Conservation (phyloP, 2,797 vertebrate genomes). For the Thamnophis elegans region DNA sequence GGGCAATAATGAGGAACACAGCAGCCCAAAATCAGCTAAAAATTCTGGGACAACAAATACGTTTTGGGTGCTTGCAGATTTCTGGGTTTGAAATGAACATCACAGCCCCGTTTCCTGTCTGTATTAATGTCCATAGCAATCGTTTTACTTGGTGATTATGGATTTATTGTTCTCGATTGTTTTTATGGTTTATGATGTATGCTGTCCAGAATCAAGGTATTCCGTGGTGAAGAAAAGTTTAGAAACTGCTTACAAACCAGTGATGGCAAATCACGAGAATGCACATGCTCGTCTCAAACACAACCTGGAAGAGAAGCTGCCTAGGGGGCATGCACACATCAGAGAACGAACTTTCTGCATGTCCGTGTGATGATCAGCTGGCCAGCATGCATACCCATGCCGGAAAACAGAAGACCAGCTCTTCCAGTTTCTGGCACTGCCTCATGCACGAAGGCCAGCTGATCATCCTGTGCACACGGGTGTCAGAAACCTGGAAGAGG, state of each 20-base stretch:
- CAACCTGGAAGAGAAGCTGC: no score
- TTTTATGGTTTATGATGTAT: background rate
- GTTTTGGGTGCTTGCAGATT: background rate
- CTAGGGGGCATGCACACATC: no score
- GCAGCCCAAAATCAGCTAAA: background rate
- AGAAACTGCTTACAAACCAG: background rate
- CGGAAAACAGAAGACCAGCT: no score
- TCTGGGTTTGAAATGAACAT: slow-evolving; percentile 39
- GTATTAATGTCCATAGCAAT: background rate
- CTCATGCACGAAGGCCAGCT: no score
- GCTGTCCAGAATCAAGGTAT: background rate
- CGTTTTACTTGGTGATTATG: background rate
- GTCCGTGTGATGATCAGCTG: no score
- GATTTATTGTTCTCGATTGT: background rate
- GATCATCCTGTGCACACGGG: no score
- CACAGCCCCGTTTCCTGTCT: background rate
- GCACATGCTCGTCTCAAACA: no score
- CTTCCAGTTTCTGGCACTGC: no score
- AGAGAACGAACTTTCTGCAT: no score
- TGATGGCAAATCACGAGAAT: no score
- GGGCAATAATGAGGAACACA: background rate
- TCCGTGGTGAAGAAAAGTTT: background rate
- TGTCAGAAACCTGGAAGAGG: no score
- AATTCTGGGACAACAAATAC: background rate
- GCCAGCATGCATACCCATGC: no score